Percentiles rank a stretch among this genome's conserved stretches.
phyloP scores from a whole-genome alignment of 2,113 vertebrate species.

The Gallinago jamesoni region DNA sequence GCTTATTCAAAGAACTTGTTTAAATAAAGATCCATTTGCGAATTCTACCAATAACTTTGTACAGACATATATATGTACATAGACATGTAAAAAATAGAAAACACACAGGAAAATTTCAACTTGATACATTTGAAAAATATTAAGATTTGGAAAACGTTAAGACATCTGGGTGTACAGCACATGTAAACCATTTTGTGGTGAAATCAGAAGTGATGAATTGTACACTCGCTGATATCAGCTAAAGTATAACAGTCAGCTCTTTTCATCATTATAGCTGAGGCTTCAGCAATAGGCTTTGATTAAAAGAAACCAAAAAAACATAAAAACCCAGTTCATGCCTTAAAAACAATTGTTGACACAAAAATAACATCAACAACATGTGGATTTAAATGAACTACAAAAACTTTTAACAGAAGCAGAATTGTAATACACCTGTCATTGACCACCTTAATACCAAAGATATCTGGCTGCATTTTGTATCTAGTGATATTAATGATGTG shows the following conservation, averaged over 20 bases:
- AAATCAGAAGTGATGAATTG: constrained; percentile 66
- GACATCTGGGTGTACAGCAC: constrained; percentile 41
- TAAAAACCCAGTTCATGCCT: not conserved
- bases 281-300: constrained; percentile 1
- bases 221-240: constrained; percentile 41
- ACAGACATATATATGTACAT: constrained; percentile 56
- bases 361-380: constrained; percentile 8
- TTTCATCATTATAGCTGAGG: not conserved
- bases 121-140: constrained; percentile 38
- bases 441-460: not conserved
- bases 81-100: constrained; percentile 59
- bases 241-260: not conserved
- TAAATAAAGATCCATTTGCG: constrained; percentile 59
- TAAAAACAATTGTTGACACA: not conserved
- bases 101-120: constrained; percentile 32
- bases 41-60: constrained; percentile 29
- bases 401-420: not conserved
- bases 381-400: constrained; percentile 31
- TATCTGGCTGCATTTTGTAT: not conserved
- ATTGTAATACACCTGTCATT: not conserved
- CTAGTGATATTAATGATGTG: not conserved
- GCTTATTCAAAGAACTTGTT: constrained; percentile 49
- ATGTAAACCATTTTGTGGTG: constrained; percentile 50
- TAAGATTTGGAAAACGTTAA: constrained; percentile 42
- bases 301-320: not conserved